A percentile compares a stretch with the other conserved stretches of the same genome.
These are phyloP conservation scores for Fistularia commersonii DNA, from an alignment of 2,797 vertebrate species.

Conservation along the genomic window DNA sequence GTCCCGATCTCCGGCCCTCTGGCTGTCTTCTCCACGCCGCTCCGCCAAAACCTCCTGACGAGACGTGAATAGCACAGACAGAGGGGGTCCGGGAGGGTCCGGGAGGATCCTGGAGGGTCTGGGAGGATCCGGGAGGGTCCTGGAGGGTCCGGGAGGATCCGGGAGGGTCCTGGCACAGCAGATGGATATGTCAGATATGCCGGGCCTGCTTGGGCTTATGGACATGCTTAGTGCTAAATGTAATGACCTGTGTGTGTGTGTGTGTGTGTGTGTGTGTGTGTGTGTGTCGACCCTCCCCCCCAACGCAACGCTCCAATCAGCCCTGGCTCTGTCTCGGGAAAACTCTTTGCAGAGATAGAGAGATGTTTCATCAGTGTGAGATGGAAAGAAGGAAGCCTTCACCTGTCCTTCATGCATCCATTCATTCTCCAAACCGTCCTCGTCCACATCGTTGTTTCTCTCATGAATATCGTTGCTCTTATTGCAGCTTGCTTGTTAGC, in stretches of 20 bases:
- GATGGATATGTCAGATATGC: constrained; percentile 72
- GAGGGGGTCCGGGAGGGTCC: constrained; percentile 36
- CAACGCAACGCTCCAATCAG: constrained; percentile 47
- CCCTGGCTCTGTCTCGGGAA: constrained; percentile 42
- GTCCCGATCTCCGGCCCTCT: too few species aligned
- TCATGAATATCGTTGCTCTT: too few species aligned
- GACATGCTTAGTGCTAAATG: constrained; percentile 70
- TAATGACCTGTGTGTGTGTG: constrained; percentile 61
- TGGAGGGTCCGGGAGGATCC: too few species aligned
- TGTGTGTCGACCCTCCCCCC: constrained; percentile 12
- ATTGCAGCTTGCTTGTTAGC: too few species aligned
- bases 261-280: constrained; percentile 26
- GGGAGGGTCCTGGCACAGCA: too few species aligned
- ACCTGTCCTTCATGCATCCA: too few species aligned
- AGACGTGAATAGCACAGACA: constrained; percentile 7
- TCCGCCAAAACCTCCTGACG: constrained; percentile 58
- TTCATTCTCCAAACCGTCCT: too few species aligned
- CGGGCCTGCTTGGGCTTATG: constrained; percentile 61
- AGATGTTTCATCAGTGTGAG: constrained; percentile 1
- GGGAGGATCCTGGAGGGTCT: constrained; percentile 60
- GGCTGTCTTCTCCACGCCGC: too few species aligned
- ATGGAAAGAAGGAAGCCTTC: constrained; percentile 3
- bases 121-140: too few species aligned
- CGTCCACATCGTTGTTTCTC: too few species aligned
- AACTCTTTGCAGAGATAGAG: constrained; percentile 32